Base-by-base conservation (phyloP, 2,888 invertebrate genomes). In the Aphodius sticticus region DNA sequence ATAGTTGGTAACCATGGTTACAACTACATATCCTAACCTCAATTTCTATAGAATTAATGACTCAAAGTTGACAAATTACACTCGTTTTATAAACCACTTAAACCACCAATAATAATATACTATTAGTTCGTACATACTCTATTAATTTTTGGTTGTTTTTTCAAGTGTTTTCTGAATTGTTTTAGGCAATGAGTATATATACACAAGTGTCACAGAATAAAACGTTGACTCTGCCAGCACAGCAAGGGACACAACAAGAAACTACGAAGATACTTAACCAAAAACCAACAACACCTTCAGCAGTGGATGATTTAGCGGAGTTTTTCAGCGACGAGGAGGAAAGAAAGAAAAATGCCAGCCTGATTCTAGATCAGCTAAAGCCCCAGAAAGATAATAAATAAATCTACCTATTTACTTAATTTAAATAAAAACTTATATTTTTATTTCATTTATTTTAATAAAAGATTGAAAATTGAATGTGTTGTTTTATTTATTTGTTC, bases 141-240 rank as follows among this genome's bases (percentile, higher is more conserved):
- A 26, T 26, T 26, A 3, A 26, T 26, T 26, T 26, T 26, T 26
- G 3, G 1, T 26, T 26, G n/a, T 35, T n/a, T 9, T 36, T 74
- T 78, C 78, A 70, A 38, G 74, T 76, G 80, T 76, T 75, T n/a
- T 83, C 77, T 83, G 78, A 26, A 26, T 26, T 26, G 6, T 90
- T 90, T 16, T 88, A 93, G 92, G 93, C 93, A 1, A 92, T 93
- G 92, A 90, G 92, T 76, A 92, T 93, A 86, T 93, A 93, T 86
- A 91, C 91, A 26, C 91, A 92, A 79, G 91, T 93, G 16, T 88
- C 91, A n/a, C 86, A 85, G 82, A 77, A 84, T 16, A 86, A 74
- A n/a, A 86, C 76, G 70, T 16, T 76, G 53, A 76, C 2, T 76
- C 53, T 76, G 14, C 35, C 35, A 78, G 70, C 69, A 38, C 16